Percentiles rank a stretch among this genome's conserved stretches.
Evolutionary conservation across 2,113 vertebrate species (phyloP).

Genomic region (Prunella himalayana): DNA sequence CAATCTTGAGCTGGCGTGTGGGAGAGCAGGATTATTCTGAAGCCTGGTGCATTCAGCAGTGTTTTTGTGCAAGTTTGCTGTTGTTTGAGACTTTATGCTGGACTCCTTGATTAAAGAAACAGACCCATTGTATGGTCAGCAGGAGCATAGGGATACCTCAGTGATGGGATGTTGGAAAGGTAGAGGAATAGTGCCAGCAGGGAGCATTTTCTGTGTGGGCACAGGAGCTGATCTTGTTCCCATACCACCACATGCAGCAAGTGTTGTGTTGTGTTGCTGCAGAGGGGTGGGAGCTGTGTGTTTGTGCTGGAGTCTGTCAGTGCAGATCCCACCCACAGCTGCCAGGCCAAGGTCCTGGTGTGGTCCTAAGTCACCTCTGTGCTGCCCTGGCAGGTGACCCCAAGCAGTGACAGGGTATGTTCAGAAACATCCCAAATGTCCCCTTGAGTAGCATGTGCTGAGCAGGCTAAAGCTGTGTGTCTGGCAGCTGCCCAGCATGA

Average conservation of each 20-base stretch:
- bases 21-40: not conserved
- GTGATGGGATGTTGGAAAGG: not conserved
- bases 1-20: not conserved
- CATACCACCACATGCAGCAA: no score
- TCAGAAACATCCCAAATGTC: not conserved
- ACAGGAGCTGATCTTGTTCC: not conserved
- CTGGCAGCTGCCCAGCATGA: not conserved
- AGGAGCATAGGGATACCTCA: not conserved
- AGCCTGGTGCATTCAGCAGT: not conserved
- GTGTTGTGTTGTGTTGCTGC: not conserved
- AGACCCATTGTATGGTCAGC: rapidly evolving
- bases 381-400: not conserved
- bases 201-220: not conserved
- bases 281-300: not conserved
- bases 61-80: not conserved
- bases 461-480: not conserved
- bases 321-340: not conserved
- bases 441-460: not conserved
- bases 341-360: not conserved
- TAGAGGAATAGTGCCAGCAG: not conserved
- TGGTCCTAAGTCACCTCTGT: not conserved
- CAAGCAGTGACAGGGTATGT: rapidly evolving
- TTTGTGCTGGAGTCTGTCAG: not conserved
- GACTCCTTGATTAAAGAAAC: not conserved
- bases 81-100: not conserved